A percentile compares a stretch with the other conserved stretches of the same genome.
Conservation (phyloP, 1,140 invertebrate species). For the Vanessa atalanta region DNA sequence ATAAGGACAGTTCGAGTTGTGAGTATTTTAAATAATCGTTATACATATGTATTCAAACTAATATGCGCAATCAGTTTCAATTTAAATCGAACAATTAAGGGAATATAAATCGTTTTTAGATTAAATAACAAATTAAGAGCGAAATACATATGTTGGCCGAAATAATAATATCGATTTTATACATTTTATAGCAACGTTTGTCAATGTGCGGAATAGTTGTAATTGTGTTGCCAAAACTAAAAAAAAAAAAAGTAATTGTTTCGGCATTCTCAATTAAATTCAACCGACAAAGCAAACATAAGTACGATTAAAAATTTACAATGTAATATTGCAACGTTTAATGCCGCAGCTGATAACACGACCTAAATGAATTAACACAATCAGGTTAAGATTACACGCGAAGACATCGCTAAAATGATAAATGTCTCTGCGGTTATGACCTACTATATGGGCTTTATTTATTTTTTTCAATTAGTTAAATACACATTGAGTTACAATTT, state of each 20-base stretch:
- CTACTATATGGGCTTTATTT: background rate
- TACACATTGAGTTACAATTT: background rate
- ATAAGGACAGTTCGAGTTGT: too few species aligned
- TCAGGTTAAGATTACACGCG: conserved; percentile 29
- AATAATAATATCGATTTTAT: too few species aligned
- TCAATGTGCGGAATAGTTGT: too few species aligned
- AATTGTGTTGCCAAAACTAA: too few species aligned
- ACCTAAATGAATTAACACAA: conserved; percentile 42
- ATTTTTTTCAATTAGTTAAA: background rate
- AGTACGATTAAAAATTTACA: background rate
- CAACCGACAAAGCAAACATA: background rate
- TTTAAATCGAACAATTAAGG: too few species aligned
- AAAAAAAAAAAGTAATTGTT: too few species aligned
- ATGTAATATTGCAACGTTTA: conserved; percentile 24
- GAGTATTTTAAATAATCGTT: background rate
- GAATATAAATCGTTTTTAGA: too few species aligned
- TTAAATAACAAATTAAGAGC: too few species aligned
- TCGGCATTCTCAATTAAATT: background rate
- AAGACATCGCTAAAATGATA: conserved; percentile 18
- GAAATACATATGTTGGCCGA: too few species aligned
- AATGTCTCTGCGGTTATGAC: background rate
- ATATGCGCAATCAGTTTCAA: too few species aligned
- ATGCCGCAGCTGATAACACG: conserved; percentile 34
- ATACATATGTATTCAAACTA: too few species aligned
- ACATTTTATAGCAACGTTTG: too few species aligned